Evolutionary conservation across 2,888 invertebrate species (phyloP).

Genomic region (Buathra laborator): DNA sequence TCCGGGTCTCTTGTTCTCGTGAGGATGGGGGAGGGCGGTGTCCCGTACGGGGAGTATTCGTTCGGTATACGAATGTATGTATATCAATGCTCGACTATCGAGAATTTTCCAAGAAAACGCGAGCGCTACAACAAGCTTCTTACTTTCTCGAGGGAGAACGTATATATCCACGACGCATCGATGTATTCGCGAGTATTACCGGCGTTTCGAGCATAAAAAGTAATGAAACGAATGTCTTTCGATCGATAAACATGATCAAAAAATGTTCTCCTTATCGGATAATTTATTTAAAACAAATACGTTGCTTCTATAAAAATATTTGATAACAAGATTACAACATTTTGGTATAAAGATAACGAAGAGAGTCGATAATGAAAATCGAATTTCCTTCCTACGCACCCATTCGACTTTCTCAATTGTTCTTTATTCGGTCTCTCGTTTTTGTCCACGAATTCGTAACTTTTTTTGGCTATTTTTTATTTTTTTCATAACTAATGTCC

Average conservation of each 20-base stretch:
- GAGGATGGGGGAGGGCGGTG: background rate
- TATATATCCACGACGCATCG: too few relatives aligned
- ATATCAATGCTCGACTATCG: constrained; percentile 11
- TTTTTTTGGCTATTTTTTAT: constrained; percentile 14
- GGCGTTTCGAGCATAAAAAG: too few relatives aligned
- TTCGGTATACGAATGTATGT: constrained; percentile 23
- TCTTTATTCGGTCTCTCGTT: constrained; percentile 7
- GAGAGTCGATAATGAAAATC: background rate
- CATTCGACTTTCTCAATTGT: background rate
- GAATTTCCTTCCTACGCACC: background rate
- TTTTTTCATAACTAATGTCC: constrained; percentile 62
- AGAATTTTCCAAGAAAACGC: constrained; percentile 52
- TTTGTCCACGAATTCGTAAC: constrained; percentile 32
- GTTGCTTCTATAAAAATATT: too few relatives aligned
- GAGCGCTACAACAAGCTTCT: constrained; percentile 34
- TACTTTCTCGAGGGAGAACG: constrained; percentile 9
- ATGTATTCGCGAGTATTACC: too few relatives aligned
- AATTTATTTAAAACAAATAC: too few relatives aligned
- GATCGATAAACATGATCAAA: too few relatives aligned
- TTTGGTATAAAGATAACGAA: too few relatives aligned
- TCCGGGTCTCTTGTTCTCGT: background rate
- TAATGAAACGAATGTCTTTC: too few relatives aligned
- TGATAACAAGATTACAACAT: too few relatives aligned
- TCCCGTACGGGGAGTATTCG: background rate
- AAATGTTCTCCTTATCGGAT: too few relatives aligned